Conservation (phyloP, 2,113 vertebrate genomes). For the Solea senegalensis region DNA sequence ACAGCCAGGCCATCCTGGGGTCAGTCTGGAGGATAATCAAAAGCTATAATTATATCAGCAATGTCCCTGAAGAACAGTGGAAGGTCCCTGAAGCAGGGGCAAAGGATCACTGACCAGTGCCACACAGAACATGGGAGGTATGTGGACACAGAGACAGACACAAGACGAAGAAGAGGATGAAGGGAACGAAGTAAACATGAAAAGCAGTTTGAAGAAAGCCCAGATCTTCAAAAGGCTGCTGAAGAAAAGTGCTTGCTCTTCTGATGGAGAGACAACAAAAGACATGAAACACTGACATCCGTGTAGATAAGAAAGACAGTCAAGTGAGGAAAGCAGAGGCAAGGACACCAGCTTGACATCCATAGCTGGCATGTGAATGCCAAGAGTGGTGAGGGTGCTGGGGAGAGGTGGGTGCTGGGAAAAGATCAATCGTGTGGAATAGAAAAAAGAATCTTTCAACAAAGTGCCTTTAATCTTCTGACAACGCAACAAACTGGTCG, state of each 20-base stretch:
- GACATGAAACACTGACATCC: constrained; percentile 17
- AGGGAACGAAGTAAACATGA: constrained; percentile 14
- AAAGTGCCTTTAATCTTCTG: constrained; percentile 78
- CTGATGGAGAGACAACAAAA: constrained; percentile 24
- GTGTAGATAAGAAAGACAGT: constrained; percentile 35
- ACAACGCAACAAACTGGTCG: constrained; percentile 76
- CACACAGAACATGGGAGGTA: not conserved
- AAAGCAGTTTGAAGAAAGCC: not conserved
- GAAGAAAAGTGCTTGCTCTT: not conserved
- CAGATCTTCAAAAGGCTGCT: not conserved
- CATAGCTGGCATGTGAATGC: constrained; percentile 62
- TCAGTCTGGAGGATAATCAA: constrained; percentile 71
- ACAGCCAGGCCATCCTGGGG: constrained; percentile 43
- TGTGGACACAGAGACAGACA: too few species aligned
- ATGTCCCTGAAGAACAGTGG: constrained; percentile 50
- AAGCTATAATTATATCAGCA: constrained; percentile 66
- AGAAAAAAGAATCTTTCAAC: constrained; percentile 72
- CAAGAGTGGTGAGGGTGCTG: constrained; percentile 32
- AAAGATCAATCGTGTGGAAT: constrained; percentile 74
- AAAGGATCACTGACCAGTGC: constrained; percentile 20
- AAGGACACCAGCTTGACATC: constrained; percentile 31
- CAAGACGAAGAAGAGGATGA: not conserved
- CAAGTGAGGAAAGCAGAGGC: constrained; percentile 10
- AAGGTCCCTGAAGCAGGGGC: constrained; percentile 32
- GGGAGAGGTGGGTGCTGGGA: constrained; percentile 9